Conservation (phyloP, 2,113 vertebrate genomes). For the Phalacrocorax pelagicus region DNA sequence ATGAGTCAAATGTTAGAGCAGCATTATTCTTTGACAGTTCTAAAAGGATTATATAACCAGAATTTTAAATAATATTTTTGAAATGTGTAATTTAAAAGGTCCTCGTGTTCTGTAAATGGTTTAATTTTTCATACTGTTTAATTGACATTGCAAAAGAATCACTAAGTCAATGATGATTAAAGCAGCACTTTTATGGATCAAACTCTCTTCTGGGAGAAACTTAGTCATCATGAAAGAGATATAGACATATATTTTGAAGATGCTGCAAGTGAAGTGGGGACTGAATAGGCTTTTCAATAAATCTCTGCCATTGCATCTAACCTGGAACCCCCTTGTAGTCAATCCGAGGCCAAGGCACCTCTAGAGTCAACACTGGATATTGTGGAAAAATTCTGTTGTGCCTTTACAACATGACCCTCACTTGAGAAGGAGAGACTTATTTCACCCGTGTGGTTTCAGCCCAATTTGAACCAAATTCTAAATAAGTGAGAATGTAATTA, state of each 20-base stretch:
- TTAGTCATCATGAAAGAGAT: not conserved
- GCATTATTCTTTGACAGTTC: conserved; percentile 73
- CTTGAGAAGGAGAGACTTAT: not conserved
- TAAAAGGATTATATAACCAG: conserved; percentile 69
- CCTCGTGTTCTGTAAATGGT: conserved; percentile 47
- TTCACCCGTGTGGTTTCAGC: not conserved
- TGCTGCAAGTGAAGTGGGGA: not conserved
- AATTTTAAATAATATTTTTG: conserved; percentile 67
- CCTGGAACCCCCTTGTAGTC: not conserved
- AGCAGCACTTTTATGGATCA: conserved; percentile 30
- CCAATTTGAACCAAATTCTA: not conserved
- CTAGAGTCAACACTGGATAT: not conserved
- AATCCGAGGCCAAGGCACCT: not conserved
- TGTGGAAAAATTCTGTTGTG: not conserved
- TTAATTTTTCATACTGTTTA: conserved; percentile 61
- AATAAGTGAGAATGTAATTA: not conserved
- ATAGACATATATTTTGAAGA: not conserved
- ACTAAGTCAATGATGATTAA: conserved; percentile 44
- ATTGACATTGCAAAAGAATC: conserved; percentile 47
- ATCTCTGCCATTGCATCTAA: not conserved
- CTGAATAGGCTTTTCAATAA: not conserved
- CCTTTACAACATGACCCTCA: not conserved
- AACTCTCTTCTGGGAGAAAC: conserved; percentile 48
- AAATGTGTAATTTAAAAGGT: conserved; percentile 73
- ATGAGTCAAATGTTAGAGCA: conserved; percentile 68